These are phyloP conservation scores for Plusia festucae DNA, from an alignment of 2,888 invertebrate genomes.

Conservation along the genomic window DNA sequence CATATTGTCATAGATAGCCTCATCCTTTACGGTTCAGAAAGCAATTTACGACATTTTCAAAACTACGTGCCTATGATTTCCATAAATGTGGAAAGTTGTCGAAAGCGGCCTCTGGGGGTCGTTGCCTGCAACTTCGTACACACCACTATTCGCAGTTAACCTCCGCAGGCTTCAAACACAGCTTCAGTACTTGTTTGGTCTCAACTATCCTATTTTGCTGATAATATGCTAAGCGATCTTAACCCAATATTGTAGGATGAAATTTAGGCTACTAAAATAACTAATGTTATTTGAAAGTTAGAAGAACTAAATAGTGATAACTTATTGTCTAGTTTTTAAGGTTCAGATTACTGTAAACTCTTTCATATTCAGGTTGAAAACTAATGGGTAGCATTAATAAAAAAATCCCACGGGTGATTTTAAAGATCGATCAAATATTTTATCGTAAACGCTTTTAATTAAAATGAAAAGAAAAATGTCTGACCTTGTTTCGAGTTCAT, in stretches of 20 bases:
- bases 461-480: neutral
- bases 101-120: slow-evolving; percentile 1
- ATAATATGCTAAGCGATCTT: neutral
- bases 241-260: no score
- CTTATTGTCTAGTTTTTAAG: no score
- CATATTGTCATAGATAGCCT: neutral
- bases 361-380: no score
- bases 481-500: neutral
- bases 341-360: no score
- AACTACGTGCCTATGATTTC: neutral
- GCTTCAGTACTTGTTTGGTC: neutral
- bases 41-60: neutral
- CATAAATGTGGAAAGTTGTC: slow-evolving; percentile 5
- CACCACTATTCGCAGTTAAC: neutral
- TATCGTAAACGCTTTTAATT: neutral
- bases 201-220: neutral
- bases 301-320: no score
- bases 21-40: neutral
- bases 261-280: neutral
- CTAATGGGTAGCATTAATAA: no score
- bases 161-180: slow-evolving; percentile 1
- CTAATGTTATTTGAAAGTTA: neutral
- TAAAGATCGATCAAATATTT: neutral
- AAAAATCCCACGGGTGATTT: neutral
- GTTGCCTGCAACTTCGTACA: neutral